These are phyloP conservation scores for Auanema sp. DNA, from an alignment of 2,888 invertebrate genomes.

Conservation along the genomic window DNA sequence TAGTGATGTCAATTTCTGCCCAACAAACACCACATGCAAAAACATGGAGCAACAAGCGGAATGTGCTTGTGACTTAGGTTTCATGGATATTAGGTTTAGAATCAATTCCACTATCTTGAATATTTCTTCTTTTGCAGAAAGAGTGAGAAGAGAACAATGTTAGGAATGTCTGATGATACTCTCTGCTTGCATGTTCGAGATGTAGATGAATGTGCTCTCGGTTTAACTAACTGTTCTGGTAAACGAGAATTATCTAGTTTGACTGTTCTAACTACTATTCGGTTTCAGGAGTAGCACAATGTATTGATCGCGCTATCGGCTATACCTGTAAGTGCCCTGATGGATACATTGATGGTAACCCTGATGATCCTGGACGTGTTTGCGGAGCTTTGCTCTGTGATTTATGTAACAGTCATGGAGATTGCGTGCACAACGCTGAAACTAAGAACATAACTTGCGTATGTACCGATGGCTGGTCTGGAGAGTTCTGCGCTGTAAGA, in stretches of 20 bases:
- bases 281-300: slow-evolving; percentile 52
- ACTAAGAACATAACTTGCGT: slow-evolving; percentile 62
- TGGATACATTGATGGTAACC: slow-evolving; percentile 50
- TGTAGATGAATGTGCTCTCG: slow-evolving; percentile 63
- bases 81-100: slow-evolving; percentile 70
- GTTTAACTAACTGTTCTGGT: slow-evolving; percentile 62
- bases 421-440: slow-evolving; percentile 59
- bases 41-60: slow-evolving; percentile 87
- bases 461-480: slow-evolving; percentile 60
- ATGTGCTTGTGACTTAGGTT: slow-evolving; percentile 87
- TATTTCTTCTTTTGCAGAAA: slow-evolving; percentile 23
- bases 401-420: slow-evolving; percentile 56
- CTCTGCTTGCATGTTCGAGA: slow-evolving; percentile 57
- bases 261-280: background rate
- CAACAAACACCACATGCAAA: slow-evolving; percentile 85
- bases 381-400: slow-evolving; percentile 61
- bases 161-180: slow-evolving; percentile 51
- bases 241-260: background rate
- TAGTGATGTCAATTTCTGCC: slow-evolving; percentile 75
- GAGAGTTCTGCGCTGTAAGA: slow-evolving; percentile 53
- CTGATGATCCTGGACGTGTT: slow-evolving; percentile 58
- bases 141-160: slow-evolving; percentile 48
- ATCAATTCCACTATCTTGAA: background rate
- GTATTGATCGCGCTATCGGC: slow-evolving; percentile 58
- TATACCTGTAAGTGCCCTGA: slow-evolving; percentile 62